phyloP scores from a whole-genome alignment of 2,797 vertebrate genomes.

The Salarias fasciatus region DNA sequence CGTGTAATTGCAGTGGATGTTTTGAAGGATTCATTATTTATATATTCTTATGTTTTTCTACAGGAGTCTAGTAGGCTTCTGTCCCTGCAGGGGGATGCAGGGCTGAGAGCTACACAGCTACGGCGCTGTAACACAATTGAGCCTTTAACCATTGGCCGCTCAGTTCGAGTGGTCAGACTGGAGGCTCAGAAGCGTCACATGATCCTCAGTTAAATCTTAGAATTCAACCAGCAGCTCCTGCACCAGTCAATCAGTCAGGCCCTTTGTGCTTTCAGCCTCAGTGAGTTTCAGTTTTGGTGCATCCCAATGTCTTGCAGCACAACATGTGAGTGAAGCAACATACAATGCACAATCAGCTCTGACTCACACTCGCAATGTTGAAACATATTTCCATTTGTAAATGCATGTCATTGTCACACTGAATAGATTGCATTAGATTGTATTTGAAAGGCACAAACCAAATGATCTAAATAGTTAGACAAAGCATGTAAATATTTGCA shows the following conservation, averaged over 20 bases:
- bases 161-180: conserved; percentile 59
- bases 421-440: conserved; percentile 18
- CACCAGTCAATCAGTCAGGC: conserved; percentile 72
- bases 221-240: conserved; percentile 60
- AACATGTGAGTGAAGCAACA: conserved; percentile 55
- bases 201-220: conserved; percentile 52
- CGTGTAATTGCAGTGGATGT: conserved; percentile 79
- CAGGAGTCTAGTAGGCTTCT: conserved; percentile 51
- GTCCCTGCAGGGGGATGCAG: conserved; percentile 56
- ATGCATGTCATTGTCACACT: conserved; percentile 6
- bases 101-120: conserved; percentile 71
- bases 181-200: conserved; percentile 46
- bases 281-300: conserved; percentile 68
- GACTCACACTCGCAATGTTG: conserved; percentile 11
- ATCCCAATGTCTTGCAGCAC: conserved; percentile 63
- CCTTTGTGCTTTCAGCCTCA: conserved; percentile 81
- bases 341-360: conserved; percentile 53
- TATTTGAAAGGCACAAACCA: conserved; percentile 9
- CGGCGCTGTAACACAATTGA: conserved; percentile 57
- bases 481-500: conserved; percentile 54
- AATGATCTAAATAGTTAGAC: conserved; percentile 49
- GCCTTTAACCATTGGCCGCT: conserved; percentile 57
- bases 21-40: conserved; percentile 82
- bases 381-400: conserved; percentile 6
- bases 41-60: conserved; percentile 73